A percentile compares a stretch with the other conserved stretches of the same genome.
Conservation (phyloP, 2,797 vertebrate genomes). For the Agapornis canus region DNA sequence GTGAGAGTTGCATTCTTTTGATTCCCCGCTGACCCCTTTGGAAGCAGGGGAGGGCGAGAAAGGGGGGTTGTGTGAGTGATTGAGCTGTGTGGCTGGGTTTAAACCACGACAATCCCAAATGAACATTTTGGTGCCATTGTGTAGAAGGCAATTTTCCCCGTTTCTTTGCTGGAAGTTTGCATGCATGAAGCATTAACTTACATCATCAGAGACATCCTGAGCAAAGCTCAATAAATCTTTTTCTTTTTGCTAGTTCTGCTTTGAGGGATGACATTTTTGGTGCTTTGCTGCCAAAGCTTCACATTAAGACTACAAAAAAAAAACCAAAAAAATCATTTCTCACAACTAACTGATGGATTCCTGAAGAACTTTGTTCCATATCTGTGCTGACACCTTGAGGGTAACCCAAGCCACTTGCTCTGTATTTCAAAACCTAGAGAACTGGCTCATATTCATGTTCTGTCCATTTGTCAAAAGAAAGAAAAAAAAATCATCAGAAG, state of each 20-base stretch:
- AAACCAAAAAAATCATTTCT: background rate
- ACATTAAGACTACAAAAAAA: background rate
- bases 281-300: background rate
- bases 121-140: background rate
- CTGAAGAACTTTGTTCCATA: background rate
- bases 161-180: background rate
- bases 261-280: background rate
- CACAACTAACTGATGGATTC: background rate
- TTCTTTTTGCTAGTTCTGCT: background rate
- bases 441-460: background rate
- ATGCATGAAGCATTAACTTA: background rate
- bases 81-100: no score
- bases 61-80: no score
- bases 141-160: background rate
- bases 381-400: constrained; percentile 23
- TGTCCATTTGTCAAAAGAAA: background rate
- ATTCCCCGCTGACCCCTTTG: no score
- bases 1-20: no score
- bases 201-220: background rate
- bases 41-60: no score
- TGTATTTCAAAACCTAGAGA: background rate
- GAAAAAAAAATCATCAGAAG: background rate
- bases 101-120: no score
- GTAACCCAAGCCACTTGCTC: background rate
- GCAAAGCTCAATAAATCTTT: background rate